phyloP scores from a whole-genome alignment of 2,888 invertebrate genomes.

The Chymomyza fuscimana region DNA sequence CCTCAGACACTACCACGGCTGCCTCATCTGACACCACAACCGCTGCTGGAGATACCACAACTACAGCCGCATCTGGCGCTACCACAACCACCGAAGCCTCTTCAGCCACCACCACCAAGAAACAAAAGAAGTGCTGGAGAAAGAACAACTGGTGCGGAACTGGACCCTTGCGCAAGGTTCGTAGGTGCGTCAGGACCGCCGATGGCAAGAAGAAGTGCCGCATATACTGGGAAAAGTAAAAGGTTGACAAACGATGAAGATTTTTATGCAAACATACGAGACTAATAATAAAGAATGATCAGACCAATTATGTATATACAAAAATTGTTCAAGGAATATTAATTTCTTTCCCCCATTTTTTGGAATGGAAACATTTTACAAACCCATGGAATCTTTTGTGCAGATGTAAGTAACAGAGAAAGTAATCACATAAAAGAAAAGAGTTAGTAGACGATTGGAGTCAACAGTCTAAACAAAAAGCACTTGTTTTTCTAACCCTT shows the following conservation, averaged over 20 bases:
- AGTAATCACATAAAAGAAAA: too few relatives aligned
- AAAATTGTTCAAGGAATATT: background rate
- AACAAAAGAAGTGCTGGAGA: background rate
- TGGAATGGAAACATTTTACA: background rate
- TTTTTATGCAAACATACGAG: background rate
- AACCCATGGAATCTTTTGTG: background rate
- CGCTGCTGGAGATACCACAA: background rate
- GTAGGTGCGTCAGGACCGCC: background rate
- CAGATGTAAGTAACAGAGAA: background rate
- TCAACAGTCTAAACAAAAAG: background rate
- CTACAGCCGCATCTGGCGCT: background rate
- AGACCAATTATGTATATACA: too few relatives aligned
- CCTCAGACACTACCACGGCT: background rate
- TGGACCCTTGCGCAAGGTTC: background rate
- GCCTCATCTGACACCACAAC: background rate
- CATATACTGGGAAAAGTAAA: background rate
- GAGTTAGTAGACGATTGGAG: background rate
- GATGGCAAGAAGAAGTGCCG: background rate
- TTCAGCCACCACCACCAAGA: background rate
- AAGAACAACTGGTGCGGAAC: constrained; percentile 1
- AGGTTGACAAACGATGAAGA: background rate
- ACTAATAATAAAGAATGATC: background rate
- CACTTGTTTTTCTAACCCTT: background rate
- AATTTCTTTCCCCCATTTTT: background rate
- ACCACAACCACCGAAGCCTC: background rate